phyloP scores from a whole-genome alignment of 2,797 vertebrate species.

The Acridotheres tristis region DNA sequence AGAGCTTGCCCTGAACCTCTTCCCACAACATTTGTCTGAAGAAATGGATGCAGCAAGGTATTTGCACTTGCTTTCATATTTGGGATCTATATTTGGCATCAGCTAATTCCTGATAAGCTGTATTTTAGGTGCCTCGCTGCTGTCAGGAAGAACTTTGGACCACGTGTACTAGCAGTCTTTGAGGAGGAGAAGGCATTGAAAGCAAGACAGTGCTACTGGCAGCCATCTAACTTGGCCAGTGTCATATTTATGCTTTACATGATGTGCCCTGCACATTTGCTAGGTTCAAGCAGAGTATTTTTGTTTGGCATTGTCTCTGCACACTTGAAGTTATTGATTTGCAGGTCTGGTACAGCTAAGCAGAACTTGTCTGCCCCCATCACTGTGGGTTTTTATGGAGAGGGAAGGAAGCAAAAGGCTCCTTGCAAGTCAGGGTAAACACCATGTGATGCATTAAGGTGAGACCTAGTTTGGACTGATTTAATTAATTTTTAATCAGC shows the following conservation, averaged over 20 bases:
- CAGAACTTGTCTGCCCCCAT: not conserved
- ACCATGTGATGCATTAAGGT: not conserved
- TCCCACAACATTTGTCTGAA: not conserved
- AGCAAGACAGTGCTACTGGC: not conserved
- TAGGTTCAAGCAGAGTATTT: not conserved
- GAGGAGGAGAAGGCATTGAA: not conserved
- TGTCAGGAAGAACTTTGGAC: not conserved
- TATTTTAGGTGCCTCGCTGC: not conserved
- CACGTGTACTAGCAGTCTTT: not conserved
- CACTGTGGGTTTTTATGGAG: not conserved
- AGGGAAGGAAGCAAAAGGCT: not conserved
- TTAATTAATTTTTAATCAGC: constrained; percentile 54
- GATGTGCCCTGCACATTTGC: not conserved
- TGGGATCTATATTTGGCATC: not conserved
- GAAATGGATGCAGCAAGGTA: not conserved
- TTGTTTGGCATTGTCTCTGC: not conserved
- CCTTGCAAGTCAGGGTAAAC: not conserved
- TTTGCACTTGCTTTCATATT: not conserved
- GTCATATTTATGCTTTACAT: not conserved
- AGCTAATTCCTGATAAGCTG: not conserved
- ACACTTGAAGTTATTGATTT: not conserved
- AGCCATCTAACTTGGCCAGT: not conserved
- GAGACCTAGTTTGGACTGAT: not conserved
- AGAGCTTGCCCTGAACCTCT: not conserved
- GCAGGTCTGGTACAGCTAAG: not conserved